phyloP scores from a whole-genome alignment of 2,797 vertebrate genomes.

The Myripristis jacobus region DNA sequence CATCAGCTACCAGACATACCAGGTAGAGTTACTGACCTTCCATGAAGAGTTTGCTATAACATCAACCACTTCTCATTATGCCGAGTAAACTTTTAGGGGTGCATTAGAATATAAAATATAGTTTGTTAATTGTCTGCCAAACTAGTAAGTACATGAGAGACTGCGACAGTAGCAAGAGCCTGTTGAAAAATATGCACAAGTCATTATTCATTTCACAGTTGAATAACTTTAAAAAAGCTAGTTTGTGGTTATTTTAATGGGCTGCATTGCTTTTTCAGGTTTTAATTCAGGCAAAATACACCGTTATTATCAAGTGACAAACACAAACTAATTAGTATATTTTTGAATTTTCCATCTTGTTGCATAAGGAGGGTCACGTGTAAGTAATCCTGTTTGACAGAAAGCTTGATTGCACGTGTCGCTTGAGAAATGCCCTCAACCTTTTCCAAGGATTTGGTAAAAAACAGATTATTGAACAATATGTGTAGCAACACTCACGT shows the following conservation, averaged over 20 bases:
- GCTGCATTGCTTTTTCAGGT: background rate
- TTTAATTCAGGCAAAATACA: background rate
- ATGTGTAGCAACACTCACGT: background rate
- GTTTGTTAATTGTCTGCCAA: background rate
- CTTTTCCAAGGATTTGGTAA: constrained; percentile 9
- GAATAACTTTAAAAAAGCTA: background rate
- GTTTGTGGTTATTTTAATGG: background rate
- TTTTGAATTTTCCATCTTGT: background rate
- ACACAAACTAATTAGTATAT: background rate
- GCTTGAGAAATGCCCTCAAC: background rate
- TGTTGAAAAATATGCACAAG: background rate
- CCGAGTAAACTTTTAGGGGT: background rate
- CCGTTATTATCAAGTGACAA: background rate
- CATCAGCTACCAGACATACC: constrained; percentile 94
- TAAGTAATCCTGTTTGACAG: constrained; percentile 1
- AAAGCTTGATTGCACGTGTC: background rate
- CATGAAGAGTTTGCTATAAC: background rate
- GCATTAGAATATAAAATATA: background rate
- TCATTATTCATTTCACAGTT: background rate
- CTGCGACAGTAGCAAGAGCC: background rate
- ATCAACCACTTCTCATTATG: background rate
- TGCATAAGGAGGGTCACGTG: constrained; percentile 23
- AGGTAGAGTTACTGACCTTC: constrained; percentile 83
- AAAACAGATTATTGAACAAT: constrained; percentile 28
- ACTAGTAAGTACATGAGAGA: no score